phyloP scores from a whole-genome alignment of 2,113 vertebrate species.

The Nycticorax nycticorax region DNA sequence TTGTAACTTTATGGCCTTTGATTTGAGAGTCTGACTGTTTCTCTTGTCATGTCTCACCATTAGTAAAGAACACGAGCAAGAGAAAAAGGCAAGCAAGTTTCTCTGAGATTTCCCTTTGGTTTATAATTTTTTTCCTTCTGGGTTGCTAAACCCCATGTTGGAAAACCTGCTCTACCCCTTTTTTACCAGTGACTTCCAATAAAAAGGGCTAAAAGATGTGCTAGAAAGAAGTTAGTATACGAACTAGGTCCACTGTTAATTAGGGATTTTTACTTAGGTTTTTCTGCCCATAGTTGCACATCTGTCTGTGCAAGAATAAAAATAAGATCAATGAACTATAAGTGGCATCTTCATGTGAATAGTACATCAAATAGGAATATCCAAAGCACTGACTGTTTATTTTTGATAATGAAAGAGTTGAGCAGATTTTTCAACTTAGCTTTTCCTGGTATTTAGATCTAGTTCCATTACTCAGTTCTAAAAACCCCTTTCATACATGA shows the following conservation, averaged over 20 bases:
- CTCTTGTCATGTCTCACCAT: neutral
- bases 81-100: neutral
- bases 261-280: neutral
- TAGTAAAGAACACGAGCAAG: neutral
- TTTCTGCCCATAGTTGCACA: neutral
- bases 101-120: neutral
- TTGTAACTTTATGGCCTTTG: neutral
- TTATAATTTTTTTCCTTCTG: neutral
- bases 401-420: neutral
- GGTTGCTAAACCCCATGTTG: neutral
- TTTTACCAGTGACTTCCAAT: neutral
- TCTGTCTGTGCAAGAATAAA: neutral
- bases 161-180: neutral
- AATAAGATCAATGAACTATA: neutral
- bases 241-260: neutral
- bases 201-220: neutral
- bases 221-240: neutral
- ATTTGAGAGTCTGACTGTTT: neutral
- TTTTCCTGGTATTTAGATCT: neutral
- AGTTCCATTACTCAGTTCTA: neutral
- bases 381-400: neutral
- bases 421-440: neutral
- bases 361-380: neutral
- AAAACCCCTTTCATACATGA: neutral
- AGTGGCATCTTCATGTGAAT: neutral